Conservation (phyloP, 2,797 vertebrate genomes). For the Galagoides demidoff region DNA sequence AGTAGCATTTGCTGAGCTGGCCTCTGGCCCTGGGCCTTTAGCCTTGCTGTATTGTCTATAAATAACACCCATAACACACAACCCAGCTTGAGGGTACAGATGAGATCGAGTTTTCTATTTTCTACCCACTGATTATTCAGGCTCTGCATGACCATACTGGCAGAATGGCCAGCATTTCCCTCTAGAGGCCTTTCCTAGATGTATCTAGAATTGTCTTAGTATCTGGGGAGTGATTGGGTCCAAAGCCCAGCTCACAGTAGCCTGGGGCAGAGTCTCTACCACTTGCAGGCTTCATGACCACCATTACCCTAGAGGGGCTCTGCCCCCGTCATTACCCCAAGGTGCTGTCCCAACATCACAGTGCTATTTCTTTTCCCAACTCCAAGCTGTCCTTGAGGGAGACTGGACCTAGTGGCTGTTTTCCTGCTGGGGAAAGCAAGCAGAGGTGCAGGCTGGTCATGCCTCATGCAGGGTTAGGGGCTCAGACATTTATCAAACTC, state of each 20-base stretch:
- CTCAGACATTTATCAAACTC: neutral
- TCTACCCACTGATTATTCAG: neutral
- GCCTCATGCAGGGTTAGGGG: neutral
- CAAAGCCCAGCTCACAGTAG: neutral
- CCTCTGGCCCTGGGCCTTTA: neutral
- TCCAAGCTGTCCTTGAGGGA: neutral
- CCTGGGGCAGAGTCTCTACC: neutral
- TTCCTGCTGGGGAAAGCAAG: neutral
- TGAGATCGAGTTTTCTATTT: neutral
- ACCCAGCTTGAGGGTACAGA: neutral
- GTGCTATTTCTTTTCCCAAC: neutral
- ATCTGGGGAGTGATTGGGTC: neutral
- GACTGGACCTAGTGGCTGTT: neutral
- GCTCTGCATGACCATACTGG: neutral
- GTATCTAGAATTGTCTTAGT: neutral
- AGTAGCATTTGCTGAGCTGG: neutral
- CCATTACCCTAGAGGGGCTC: neutral
- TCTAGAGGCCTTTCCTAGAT: neutral
- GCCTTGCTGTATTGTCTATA: neutral
- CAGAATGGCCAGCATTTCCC: neutral
- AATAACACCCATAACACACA: neutral
- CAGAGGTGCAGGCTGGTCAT: neutral
- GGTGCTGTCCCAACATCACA: neutral
- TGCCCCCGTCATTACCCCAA: neutral
- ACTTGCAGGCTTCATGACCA: neutral